Percentiles rank a stretch among this genome's conserved stretches.
Conservation (phyloP, 2,888 invertebrate genomes). For the Dysmachus trigonus region DNA sequence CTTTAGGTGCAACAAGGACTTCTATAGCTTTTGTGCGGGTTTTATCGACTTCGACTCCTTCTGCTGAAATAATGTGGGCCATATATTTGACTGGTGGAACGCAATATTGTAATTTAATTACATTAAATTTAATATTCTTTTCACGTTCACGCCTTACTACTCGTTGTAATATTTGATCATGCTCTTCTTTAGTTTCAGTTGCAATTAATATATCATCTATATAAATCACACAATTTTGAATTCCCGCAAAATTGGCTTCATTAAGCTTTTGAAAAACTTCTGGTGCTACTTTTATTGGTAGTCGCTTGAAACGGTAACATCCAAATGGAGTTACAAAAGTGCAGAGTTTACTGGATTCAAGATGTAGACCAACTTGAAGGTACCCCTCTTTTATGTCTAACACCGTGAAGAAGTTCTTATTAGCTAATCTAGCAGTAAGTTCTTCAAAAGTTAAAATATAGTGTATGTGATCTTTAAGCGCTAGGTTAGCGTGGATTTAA, state of each 20-base stretch:
- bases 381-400: conserved; percentile 52
- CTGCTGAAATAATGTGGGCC: background rate
- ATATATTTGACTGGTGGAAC: background rate
- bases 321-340: conserved; percentile 50
- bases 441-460: conserved; percentile 52
- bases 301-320: conserved; percentile 28
- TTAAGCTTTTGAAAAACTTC: conserved; percentile 42
- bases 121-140: conserved; percentile 43
- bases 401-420: conserved; percentile 52
- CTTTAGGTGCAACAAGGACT: conserved; percentile 45
- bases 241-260: conserved; percentile 27
- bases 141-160: conserved; percentile 32
- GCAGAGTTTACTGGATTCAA: conserved; percentile 56
- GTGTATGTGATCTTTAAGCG: conserved; percentile 50
- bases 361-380: conserved; percentile 47
- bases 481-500: too few relatives aligned
- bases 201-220: conserved; percentile 45
- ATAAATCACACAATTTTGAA: conserved; percentile 14
- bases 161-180: conserved; percentile 42
- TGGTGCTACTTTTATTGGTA: conserved; percentile 44
- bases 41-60: conserved; percentile 35
- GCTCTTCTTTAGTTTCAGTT: conserved; percentile 35
- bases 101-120: conserved; percentile 43
- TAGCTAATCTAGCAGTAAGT: conserved; percentile 48
- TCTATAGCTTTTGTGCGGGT: conserved; percentile 35